phyloP scores from a whole-genome alignment of 2,113 vertebrate genomes.

The Capreolus pygargus region DNA sequence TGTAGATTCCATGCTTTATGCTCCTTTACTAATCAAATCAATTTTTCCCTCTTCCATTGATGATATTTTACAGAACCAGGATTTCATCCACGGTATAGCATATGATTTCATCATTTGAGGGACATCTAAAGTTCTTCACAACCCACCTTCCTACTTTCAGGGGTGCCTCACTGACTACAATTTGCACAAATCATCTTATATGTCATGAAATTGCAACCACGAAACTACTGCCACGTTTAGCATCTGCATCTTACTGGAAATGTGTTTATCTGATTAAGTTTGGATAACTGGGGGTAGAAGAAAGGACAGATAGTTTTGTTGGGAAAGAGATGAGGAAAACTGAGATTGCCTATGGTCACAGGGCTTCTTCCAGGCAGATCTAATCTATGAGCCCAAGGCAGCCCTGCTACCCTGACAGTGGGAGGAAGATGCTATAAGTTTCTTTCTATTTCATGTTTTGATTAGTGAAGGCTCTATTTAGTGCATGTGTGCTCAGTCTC shows the following conservation, averaged over 20 bases:
- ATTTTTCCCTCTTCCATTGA: neutral
- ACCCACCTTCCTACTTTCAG: neutral
- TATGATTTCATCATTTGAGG: neutral
- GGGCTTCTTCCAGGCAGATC: neutral
- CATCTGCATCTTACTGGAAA: neutral
- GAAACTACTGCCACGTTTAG: neutral
- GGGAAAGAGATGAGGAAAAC: constrained; percentile 8
- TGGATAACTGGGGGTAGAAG: neutral
- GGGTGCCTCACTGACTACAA: neutral
- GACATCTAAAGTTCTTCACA: neutral
- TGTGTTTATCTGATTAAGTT: neutral
- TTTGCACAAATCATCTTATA: neutral
- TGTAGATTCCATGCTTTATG: neutral
- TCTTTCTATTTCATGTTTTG: constrained; percentile 28
- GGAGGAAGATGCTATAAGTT: neutral
- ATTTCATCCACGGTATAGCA: neutral
- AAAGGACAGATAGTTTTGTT: neutral
- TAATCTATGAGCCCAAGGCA: neutral
- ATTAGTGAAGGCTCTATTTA: constrained; percentile 8
- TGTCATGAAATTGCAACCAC: neutral
- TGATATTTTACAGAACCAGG: neutral
- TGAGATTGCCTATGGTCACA: neutral
- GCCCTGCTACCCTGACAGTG: neutral
- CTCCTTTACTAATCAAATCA: neutral
- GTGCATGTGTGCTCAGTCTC: neutral